Base-by-base conservation (phyloP, 2,888 invertebrate species). In the Bellardia pandia region DNA sequence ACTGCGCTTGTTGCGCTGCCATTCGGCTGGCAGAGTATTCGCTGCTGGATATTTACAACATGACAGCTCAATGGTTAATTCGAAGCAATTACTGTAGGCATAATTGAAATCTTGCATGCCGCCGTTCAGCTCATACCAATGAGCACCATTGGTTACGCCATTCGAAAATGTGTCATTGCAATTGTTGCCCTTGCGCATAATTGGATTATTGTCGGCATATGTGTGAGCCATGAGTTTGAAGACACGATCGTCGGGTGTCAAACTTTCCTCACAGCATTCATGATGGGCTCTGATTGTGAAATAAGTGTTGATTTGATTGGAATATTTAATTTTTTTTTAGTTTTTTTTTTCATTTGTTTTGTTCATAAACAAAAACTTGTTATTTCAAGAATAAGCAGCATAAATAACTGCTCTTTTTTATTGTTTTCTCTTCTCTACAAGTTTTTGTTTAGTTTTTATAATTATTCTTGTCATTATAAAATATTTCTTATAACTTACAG, bases 71-170 rank as follows among this genome's bases (percentile, higher is more conserved):
- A 99, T 96, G 0, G 99, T 99, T 82, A 99, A 96, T 93, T 99
- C 99, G 93, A 98, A 98, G 92, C 98, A 98, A 94, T 99, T 99
- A 2, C 98, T 98, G 91, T 97, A 96, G 4, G 97, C 95, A 93
- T 99, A 99, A 94, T 99, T 99, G 94, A 98, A 99, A 94, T 99
- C 99, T 94, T 98, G 98, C 99, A 99, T 99, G 62, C 99, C 99
- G 91, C 98, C 98, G 94, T 95, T 94, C 0, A 98, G 96, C 91
- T 96, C 96, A 93, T 98, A 99, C 99, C 99, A 99, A 89, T 95
- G 94, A 5, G 98, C 98, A 11, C 99, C 99, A 91, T 99, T 99
- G 4, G 98, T 98, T 89, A 98, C 95, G 42, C 98, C 98, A 48
- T 95, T 94, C 2, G 94, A 91, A 91, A 98, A 98, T 89, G 94